Evolutionary conservation across 2,888 invertebrate genomes (phyloP), one percentile per base, ranked within the genome.

Genomic region (Leptopilina syphax): DNA sequence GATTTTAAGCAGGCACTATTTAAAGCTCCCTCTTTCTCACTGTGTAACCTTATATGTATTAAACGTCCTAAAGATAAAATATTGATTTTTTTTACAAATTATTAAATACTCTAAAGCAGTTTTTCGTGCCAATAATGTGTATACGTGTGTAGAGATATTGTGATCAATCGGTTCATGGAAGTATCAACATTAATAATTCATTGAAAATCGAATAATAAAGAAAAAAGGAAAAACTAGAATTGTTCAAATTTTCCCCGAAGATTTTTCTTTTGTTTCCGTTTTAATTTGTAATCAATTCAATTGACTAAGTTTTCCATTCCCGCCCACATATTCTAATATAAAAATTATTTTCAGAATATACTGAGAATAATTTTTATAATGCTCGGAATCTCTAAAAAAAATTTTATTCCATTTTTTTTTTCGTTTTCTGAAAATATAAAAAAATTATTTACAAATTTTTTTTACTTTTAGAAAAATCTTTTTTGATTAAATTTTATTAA

Each of bases 1-100:
- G 80, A 84, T 81, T 83, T 87, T 87, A 91, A 91, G 90, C 90
- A 91, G 91, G 91, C 91, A 91, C 91, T 91, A 91, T 90, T 91
- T 88, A 88, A 91, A 91, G 90, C 91, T 91, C 88, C 89, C 89
- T 86, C 86, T 84, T 87, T 82, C 83, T 81, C 77, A 82, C 77
- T 81, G 77, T 81, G 34, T 79, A 80, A 77, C 78, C 76, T 60
- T 81, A 70, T 76, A 34, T 34, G 34, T 34, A 70, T 79, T 80
- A 79, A 66, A 60, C 57, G 68, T 78, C 63, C 63, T 65, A 77
- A 76, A 78, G 54, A 34, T 79, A 77, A 65, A 27, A 79, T 47
- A 57, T 77, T 65, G 66, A 68, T 47, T 67, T 68, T 65, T 41
- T 79, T 68, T 41, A 68, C 66, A 66, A 27, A 79, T 73, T 73